Evolutionary conservation across 2,797 vertebrate species (phyloP).

Genomic region (Bradypodion ventrale): DNA sequence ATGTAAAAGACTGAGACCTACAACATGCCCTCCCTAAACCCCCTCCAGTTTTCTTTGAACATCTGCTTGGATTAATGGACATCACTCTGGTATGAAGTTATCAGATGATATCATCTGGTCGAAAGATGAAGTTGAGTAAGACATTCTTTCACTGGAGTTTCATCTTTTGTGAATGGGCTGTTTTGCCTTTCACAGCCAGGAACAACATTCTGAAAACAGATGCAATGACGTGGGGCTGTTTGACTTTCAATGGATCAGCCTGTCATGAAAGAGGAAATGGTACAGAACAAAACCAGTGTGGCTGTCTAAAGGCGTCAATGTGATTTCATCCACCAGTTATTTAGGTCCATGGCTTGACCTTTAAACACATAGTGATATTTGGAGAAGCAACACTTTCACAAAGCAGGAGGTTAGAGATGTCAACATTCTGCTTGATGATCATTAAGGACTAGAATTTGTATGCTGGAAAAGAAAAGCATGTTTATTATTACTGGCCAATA

Average conservation of each 20-base stretch:
- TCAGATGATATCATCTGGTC: too few species aligned
- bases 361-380: neutral
- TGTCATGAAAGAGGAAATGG: neutral
- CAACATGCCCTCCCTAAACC: neutral
- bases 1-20: neutral
- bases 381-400: too few species aligned
- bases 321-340: constrained; percentile 14
- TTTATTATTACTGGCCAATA: neutral
- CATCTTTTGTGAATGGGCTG: neutral
- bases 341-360: neutral
- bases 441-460: too few species aligned
- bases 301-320: neutral
- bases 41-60: neutral
- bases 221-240: neutral
- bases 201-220: neutral
- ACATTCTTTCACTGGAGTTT: neutral
- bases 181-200: neutral
- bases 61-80: neutral
- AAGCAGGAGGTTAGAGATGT: neutral
- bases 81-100: neutral
- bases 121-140: neutral
- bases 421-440: neutral
- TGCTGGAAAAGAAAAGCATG: neutral
- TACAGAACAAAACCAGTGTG: neutral
- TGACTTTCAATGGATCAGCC: neutral